Evolutionary conservation across 2,888 invertebrate species (phyloP).

Genomic region (Anticlea derivata): DNA sequence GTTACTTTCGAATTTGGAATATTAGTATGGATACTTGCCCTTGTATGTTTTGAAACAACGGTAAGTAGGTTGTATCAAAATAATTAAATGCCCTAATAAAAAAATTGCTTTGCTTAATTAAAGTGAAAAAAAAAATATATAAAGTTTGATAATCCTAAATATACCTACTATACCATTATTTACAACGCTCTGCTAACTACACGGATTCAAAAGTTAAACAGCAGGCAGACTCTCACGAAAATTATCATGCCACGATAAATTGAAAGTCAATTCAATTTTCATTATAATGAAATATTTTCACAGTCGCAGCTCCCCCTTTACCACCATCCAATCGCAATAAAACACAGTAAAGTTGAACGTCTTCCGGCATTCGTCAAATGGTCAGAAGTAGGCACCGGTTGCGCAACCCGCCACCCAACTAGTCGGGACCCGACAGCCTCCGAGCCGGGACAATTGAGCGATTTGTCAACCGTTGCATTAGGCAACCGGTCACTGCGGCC

Average conservation of each 20-base stretch:
- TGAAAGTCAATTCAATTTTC: constrained; percentile 44
- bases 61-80: too few species aligned
- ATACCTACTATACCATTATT: too few species aligned
- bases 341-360: constrained; percentile 70
- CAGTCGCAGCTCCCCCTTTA: constrained; percentile 56
- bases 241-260: constrained; percentile 39
- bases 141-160: too few species aligned
- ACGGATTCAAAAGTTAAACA: too few species aligned
- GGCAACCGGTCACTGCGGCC: constrained; percentile 66
- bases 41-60: too few species aligned
- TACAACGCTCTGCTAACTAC: too few species aligned
- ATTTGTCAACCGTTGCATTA: constrained; percentile 79
- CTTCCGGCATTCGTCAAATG: constrained; percentile 76
- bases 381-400: constrained; percentile 60
- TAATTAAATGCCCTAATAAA: too few species aligned
- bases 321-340: constrained; percentile 70
- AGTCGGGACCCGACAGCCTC: constrained; percentile 59
- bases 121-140: too few species aligned
- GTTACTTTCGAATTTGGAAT: too few species aligned
- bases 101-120: too few species aligned
- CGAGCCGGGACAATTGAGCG: constrained; percentile 77
- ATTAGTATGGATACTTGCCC: too few species aligned
- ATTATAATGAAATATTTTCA: constrained; percentile 52
- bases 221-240: constrained; percentile 28
- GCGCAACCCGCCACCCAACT: constrained; percentile 71